Base-by-base conservation (phyloP, 2,797 vertebrate species). In the Linurgus olivaceus region DNA sequence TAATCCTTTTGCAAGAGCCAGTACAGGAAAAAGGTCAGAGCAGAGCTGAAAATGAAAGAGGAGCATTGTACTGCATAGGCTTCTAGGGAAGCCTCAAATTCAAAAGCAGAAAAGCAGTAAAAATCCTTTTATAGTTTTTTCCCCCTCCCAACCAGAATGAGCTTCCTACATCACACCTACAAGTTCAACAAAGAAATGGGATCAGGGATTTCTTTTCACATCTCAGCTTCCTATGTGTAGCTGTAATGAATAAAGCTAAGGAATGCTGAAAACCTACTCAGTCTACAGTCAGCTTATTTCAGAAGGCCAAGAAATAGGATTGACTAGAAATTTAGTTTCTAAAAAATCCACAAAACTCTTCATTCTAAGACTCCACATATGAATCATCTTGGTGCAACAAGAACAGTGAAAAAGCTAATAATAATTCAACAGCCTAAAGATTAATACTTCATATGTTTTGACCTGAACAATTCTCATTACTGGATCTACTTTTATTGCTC, bases 31-130 rank as follows among this genome's bases (percentile, higher is more conserved):
- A 59, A 87, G 84, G 77, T 93, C 86, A 96, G 25, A 72, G 24
- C 28, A 92, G 33, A 58, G n/a, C 35, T 86, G 63, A 86, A 95
- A 94, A 94, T 75, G 44, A 93, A 92, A 72, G 35, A 47, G 11
- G 44, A 23, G 61, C 48, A 72, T 81, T 84, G 45, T 67, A 80
- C 29, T 38, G 8, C 31, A 84, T 5, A 68, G 35, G 13, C 25
- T 68, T 29, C 65, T 35, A 73, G 47, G 87, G 44, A 89, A 92
- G 2, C 3, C 48, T 16, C 25, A 79, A 24, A 90, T 74, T 59
- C 65, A 83, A 75, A 95, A 65, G 26, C 18, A 84, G 37, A 86
- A 80, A 88, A 10, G 28, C 26, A 72, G 28, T 16, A 73, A 65
- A 23, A 75, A 88, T 40, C 3, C 10, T 63, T 84, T 82, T 40